Evolutionary conservation across 2,888 invertebrate species (phyloP), one percentile per base, ranked within the genome.

Genomic region (Drosophila kuntzei): DNA sequence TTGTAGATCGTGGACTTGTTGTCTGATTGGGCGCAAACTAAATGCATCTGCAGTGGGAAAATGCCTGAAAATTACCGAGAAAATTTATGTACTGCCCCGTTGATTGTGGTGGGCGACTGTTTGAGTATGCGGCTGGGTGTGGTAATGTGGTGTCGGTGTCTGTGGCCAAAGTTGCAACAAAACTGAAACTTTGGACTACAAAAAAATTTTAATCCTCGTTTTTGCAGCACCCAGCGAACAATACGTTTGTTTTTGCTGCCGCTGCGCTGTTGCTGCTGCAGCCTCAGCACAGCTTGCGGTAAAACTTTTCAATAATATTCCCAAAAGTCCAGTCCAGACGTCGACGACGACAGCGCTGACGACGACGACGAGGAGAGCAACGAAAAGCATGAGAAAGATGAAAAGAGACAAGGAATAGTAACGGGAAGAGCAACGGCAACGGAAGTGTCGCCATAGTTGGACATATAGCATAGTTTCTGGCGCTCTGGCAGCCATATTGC

Each of bases 231-330:
- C 57, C 36, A 61, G 65, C 60, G 71, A 70, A 83, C 83, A 88
- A 86, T 86, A 82, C 83, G 83, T 70, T 83, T 88, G 73, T 81
- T 85, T 88, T 88, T 79, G 61, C 75, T 64, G 54, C 44, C 60
- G 32, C 59, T 61, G 65, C 49, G 63, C 72, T 47, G 44, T 34
- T 51, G 65, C 60, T 50, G 51, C 61, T 57, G 68, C 68, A 59
- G 68, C 70, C 50, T 63, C 83, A 62, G 89, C 87, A 83, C 84
- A 84, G 84, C 84, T 87, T 84, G 84, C 71, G 84, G 84, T 84
- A 80, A 87, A 84, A 84, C 66, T 84, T 84, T 84, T 84, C 84
- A 84, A 84, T 84, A 84, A 89, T 84, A 84, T 84, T 86, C 89
- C 89, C 84, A 68, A 84, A 84, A 88, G 83, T 83, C 86, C 82